phyloP scores from a whole-genome alignment of 23 tunicate genomes.

The Pegea sp. region DNA sequence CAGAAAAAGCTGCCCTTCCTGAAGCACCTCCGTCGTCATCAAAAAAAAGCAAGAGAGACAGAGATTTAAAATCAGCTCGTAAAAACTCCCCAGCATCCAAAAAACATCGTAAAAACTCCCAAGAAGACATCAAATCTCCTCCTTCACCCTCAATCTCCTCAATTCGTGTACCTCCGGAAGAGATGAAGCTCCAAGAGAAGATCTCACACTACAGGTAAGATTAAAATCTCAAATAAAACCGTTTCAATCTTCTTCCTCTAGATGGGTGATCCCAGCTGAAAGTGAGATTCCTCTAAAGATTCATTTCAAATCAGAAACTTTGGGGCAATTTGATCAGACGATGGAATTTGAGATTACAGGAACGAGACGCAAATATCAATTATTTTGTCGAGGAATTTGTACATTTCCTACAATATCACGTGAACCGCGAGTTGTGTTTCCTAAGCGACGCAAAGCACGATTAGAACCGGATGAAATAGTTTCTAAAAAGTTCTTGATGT shows the following conservation, averaged over 20 bases:
- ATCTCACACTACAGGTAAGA: too few species aligned
- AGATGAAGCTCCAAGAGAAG: neutral
- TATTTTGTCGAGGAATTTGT: conserved; percentile 83
- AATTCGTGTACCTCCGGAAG: neutral
- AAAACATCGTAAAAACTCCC: neutral
- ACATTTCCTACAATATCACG: conserved; percentile 79
- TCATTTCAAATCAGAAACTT: conserved; percentile 67
- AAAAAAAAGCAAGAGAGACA: too few species aligned
- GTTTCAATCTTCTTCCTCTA: too few species aligned
- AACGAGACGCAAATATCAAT: conserved; percentile 59
- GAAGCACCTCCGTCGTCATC: conserved; percentile 41
- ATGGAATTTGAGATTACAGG: conserved; percentile 80
- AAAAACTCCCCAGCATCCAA: neutral
- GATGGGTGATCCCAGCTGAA: conserved; percentile 82
- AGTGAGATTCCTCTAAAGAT: conserved; percentile 44
- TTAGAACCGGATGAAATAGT: conserved; percentile 62
- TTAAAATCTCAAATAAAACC: too few species aligned
- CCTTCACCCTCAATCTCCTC: neutral
- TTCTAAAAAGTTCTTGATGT: conserved; percentile 58
- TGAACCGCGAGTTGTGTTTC: conserved; percentile 74
- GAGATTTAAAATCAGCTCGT: too few species aligned
- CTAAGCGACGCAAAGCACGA: conserved; percentile 41
- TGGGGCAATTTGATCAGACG: conserved; percentile 83
- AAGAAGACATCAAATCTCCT: neutral
- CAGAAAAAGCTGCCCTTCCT: conserved; percentile 14